These are phyloP conservation scores for Gymnocephalus cernua DNA, from an alignment of 2,113 vertebrate genomes.

Conservation along the genomic window DNA sequence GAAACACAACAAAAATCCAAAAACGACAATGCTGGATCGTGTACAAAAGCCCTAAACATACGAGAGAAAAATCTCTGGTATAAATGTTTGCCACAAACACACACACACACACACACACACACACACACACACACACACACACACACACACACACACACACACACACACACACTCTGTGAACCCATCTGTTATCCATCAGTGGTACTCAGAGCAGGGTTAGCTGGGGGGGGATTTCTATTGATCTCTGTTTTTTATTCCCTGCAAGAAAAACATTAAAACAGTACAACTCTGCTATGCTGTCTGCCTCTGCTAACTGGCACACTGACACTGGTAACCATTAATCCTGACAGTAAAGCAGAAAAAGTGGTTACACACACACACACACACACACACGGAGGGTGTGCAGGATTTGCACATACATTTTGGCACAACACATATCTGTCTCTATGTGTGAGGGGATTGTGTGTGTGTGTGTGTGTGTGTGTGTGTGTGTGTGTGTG, in stretches of 20 bases:
- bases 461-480: neutral
- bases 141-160: constrained; percentile 25
- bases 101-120: constrained; percentile 35
- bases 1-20: constrained; percentile 27
- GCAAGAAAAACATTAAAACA: constrained; percentile 54
- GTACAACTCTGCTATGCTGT: constrained; percentile 46
- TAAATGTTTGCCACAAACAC: constrained; percentile 28
- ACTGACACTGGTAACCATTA: constrained; percentile 47
- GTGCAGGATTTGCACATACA: neutral
- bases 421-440: neutral
- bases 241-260: constrained; percentile 68
- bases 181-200: constrained; percentile 78
- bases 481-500: neutral
- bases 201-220: constrained; percentile 50
- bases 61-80: neutral
- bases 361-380: too few relatives aligned
- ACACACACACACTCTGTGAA: constrained; percentile 49
- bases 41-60: constrained; percentile 11
- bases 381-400: neutral
- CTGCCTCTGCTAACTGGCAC: constrained; percentile 41
- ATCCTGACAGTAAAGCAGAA: constrained; percentile 21
- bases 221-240: constrained; percentile 61
- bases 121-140: constrained; percentile 38
- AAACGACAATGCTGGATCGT: constrained; percentile 44
- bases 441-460: neutral